These are phyloP conservation scores for Lampris incognitus DNA, from an alignment of 2,113 vertebrate species.

Conservation along the genomic window DNA sequence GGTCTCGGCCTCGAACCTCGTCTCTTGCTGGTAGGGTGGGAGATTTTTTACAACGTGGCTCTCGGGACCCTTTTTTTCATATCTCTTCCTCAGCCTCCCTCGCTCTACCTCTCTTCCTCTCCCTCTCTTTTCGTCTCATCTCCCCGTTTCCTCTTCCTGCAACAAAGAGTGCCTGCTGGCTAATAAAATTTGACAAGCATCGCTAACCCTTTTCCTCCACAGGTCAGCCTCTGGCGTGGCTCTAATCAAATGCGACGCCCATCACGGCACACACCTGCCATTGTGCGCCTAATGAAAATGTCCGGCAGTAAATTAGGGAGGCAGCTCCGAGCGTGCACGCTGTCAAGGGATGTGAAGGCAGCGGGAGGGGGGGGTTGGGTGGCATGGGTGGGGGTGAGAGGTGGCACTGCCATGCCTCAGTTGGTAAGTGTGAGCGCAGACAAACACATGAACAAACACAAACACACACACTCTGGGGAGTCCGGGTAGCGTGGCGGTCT, in stretches of 20 bases:
- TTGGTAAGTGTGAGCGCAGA: neutral
- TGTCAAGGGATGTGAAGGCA: conserved; percentile 44
- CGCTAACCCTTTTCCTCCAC: conserved; percentile 77
- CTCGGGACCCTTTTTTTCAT: conserved; percentile 31
- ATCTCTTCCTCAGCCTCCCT: conserved; percentile 6
- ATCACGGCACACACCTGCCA: conserved; percentile 75
- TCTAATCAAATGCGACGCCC: conserved; percentile 79
- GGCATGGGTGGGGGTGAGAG: neutral
- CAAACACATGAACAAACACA: neutral
- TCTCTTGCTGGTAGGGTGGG: conserved; percentile 24
- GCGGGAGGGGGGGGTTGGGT: neutral
- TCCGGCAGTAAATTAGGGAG: conserved; percentile 73
- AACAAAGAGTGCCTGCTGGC: conserved; percentile 62
- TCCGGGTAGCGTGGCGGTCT: too few relatives aligned
- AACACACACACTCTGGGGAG: neutral
- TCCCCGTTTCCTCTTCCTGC: conserved; percentile 34
- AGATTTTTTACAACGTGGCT: conserved; percentile 22
- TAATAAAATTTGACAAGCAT: conserved; percentile 81
- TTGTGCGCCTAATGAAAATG: conserved; percentile 76
- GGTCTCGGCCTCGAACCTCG: conserved; percentile 21
- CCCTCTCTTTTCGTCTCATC: conserved; percentile 66
- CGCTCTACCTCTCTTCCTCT: conserved; percentile 28
- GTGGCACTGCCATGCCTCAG: conserved; percentile 4
- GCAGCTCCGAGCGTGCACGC: conserved; percentile 39
- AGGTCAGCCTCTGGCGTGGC: conserved; percentile 70